phyloP scores from a whole-genome alignment of 2,113 vertebrate species.

The Daphoenositta chrysoptera region DNA sequence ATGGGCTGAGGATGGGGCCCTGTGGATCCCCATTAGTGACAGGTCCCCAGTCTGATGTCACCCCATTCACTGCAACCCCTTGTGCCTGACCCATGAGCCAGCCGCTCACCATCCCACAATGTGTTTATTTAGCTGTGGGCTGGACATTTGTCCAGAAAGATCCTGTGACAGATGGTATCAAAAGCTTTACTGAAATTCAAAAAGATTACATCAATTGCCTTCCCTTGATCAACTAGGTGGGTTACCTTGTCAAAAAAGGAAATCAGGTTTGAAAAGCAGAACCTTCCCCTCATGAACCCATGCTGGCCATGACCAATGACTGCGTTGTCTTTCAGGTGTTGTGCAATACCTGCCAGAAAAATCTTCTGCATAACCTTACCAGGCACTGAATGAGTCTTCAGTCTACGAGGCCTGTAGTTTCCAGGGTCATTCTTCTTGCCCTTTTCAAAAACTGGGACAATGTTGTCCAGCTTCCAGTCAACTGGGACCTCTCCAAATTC shows the following conservation, averaged over 20 bases:
- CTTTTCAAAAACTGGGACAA: neutral
- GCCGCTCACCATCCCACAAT: neutral
- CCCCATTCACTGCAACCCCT: neutral
- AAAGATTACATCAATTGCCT: neutral
- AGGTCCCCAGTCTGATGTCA: neutral
- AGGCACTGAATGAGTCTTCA: neutral
- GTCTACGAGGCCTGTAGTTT: neutral
- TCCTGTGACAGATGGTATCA: neutral
- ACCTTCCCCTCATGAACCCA: rapidly evolving
- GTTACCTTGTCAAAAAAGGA: neutral
- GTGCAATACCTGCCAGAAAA: neutral
- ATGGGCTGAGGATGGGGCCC: too few species aligned
- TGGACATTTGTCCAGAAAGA: neutral
- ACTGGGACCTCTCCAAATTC: neutral
- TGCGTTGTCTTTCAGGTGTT: neutral
- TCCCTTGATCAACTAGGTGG: neutral
- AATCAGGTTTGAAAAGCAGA: neutral
- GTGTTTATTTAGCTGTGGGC: neutral
- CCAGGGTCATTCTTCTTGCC: neutral
- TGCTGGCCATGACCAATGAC: neutral
- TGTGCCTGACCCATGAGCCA: neutral
- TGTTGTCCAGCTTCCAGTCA: neutral
- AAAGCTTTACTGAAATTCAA: neutral
- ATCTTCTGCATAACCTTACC: neutral
- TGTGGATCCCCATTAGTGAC: neutral